Evolutionary conservation across 2,113 vertebrate genomes (phyloP).

Genomic region (Osmerus mordax): DNA sequence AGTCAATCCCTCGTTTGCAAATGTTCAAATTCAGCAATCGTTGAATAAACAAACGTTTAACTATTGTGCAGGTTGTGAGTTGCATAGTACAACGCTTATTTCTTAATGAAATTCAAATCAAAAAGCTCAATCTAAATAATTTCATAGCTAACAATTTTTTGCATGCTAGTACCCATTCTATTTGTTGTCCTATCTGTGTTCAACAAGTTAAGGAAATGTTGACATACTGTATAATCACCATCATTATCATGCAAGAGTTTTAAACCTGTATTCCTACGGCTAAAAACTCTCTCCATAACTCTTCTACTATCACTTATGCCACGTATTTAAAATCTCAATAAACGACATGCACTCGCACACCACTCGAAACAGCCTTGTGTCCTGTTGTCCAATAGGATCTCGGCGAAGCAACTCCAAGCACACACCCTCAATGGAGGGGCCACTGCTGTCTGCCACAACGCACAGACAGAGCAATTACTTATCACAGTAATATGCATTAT

Average conservation of each 20-base stretch:
- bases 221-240: too few species aligned
- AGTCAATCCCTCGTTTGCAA: too few species aligned
- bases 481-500: slow-evolving; percentile 62
- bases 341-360: slow-evolving; percentile 11
- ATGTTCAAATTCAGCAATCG: too few species aligned
- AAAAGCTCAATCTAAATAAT: too few species aligned
- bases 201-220: too few species aligned
- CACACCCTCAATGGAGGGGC: slow-evolving; percentile 14
- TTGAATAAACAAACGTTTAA: too few species aligned
- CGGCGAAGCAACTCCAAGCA: not conserved
- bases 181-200: too few species aligned
- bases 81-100: too few species aligned
- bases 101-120: too few species aligned
- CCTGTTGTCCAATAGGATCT: slow-evolving; percentile 43
- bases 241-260: not conserved
- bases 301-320: slow-evolving; percentile 41
- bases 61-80: too few species aligned
- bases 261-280: not conserved
- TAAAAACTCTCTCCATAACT: slow-evolving; percentile 40
- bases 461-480: slow-evolving; percentile 67
- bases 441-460: slow-evolving; percentile 42
- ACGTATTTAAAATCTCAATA: slow-evolving; percentile 45
- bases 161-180: too few species aligned
- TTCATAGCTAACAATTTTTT: too few species aligned
- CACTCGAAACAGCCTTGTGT: slow-evolving; percentile 4